Conservation (phyloP, 2,797 vertebrate species). For the Buceros bicornis region DNA sequence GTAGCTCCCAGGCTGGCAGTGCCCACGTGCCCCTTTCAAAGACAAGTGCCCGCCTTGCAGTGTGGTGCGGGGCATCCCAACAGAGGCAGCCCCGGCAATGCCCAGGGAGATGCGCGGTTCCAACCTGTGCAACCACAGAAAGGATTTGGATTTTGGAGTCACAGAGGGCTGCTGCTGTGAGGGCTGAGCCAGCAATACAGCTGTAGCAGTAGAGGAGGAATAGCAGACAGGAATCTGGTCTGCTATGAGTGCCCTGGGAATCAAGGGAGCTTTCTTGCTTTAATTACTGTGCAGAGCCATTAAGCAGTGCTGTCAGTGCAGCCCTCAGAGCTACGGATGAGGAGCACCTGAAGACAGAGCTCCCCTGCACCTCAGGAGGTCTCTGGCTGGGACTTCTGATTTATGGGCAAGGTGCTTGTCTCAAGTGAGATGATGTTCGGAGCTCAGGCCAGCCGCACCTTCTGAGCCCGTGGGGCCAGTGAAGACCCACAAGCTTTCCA, state of each 20-base stretch:
- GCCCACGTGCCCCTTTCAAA: neutral
- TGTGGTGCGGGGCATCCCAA: accelerated
- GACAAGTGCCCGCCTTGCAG: accelerated
- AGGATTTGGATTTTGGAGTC: neutral
- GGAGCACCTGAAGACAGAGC: constrained; percentile 11
- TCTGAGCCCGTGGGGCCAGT: neutral
- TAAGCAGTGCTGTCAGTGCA: neutral
- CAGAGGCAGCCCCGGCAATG: accelerated
- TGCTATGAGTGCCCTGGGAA: neutral
- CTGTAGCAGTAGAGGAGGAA: neutral
- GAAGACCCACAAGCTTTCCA: neutral
- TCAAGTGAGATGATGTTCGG: neutral
- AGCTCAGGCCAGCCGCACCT: neutral
- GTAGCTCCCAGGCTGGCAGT: neutral
- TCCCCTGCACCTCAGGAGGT: neutral
- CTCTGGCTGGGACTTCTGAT: neutral
- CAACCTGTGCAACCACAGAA: neutral
- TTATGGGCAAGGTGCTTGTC: neutral
- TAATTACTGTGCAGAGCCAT: constrained; percentile 11
- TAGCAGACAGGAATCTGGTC: constrained; percentile 13
- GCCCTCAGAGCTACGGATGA: neutral
- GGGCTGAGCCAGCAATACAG: neutral
- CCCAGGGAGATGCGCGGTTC: neutral
- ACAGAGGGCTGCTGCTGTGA: neutral
- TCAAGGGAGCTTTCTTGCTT: neutral